Evolutionary conservation across 2,113 vertebrate species (phyloP), one percentile per base, ranked within the genome.

Genomic region (Camelus dromedarius): DNA sequence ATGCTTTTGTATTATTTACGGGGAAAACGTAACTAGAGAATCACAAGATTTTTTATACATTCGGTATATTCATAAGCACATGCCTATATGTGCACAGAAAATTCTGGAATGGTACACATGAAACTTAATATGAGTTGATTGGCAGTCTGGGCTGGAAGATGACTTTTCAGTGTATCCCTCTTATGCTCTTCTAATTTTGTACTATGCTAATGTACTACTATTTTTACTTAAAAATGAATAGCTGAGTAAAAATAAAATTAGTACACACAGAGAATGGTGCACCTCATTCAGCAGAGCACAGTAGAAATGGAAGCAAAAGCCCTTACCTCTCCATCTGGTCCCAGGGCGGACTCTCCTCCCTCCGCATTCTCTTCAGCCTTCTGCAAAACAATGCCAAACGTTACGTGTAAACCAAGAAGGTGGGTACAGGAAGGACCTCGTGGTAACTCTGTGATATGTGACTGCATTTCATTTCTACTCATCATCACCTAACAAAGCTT

Each of bases 281-380:
- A 10, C 15, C 6, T 69, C 9, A 20, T 11, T 76, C 75, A 88
- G 66, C 54, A 89, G n/a, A 72, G 38, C 22, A 10, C 6, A 48
- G 12, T 0, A 30, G 38, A 72, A 54, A 86, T 30, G 50, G 76
- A 20, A 15, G 0, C 52, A 85, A 60, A 81, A 32, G 30, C 79
- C 52, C 98, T 97, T 98, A 99, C 99, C 99, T 99, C 99, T 98
- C 99, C 99, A 97, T 99, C 99, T 10, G 99, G 99, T 96, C 99
- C 99, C 95, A 99, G 98, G 92, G 99, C 99, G 73, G 99, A 98
- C 54, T 98, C 99, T 95, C 99, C 99, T 84, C 99, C 99, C 98
- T 99, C 99, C 1, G 98, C 98, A 46, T 99, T 99, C 98, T 99
- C 99, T 96, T 99, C 99, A 67, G 99, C 98, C 98, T 99, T 99